phyloP scores from a whole-genome alignment of 92 coral and sea anemone genomes.

The Porites evermanni region DNA sequence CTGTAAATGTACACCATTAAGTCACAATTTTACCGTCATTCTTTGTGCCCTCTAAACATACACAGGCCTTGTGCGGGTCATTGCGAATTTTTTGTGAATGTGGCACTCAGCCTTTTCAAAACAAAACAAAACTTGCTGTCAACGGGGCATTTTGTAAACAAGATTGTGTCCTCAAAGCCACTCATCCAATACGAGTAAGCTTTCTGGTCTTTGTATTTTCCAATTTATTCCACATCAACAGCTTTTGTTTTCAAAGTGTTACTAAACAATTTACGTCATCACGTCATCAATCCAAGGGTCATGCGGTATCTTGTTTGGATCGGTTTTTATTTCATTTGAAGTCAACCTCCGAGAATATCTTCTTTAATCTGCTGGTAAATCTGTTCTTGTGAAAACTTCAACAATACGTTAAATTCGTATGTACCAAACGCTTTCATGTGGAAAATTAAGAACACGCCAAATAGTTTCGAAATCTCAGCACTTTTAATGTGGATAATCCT shows the following conservation, averaged over 20 bases:
- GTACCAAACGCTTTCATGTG: slow-evolving; percentile 51
- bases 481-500: too few relatives aligned
- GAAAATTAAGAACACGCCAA: not conserved
- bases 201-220: slow-evolving; percentile 51
- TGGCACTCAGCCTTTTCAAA: not conserved
- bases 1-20: slow-evolving; percentile 57
- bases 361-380: slow-evolving; percentile 44
- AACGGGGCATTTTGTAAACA: slow-evolving; percentile 7
- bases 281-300: slow-evolving; percentile 23
- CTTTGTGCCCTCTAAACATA: not conserved
- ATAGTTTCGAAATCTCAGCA: too few relatives aligned
- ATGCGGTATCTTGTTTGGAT: slow-evolving; percentile 40
- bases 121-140: not conserved
- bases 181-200: slow-evolving; percentile 54
- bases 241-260: slow-evolving; percentile 38
- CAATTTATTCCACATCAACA: slow-evolving; percentile 54
- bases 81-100: not conserved
- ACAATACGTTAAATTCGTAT: slow-evolving; percentile 47
- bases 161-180: slow-evolving; percentile 58
- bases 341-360: slow-evolving; percentile 40
- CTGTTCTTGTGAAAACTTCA: slow-evolving; percentile 48
- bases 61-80: not conserved
- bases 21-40: not conserved
- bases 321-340: slow-evolving; percentile 41
- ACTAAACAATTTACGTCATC: slow-evolving; percentile 50